These are phyloP conservation scores for Clarias laeviceps DNA, from an alignment of 2,797 vertebrate species.

Conservation along the genomic window DNA sequence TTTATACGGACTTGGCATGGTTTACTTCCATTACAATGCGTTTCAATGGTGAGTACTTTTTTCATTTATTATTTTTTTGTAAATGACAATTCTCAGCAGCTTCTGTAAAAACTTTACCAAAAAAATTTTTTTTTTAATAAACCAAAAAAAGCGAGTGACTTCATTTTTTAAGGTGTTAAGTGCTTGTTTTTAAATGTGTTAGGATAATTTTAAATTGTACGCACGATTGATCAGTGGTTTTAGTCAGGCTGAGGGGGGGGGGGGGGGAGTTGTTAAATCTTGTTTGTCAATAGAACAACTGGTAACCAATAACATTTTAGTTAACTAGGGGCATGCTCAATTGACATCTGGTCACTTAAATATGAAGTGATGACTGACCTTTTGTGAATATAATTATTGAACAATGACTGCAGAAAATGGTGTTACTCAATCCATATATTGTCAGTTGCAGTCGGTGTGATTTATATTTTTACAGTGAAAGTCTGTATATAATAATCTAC, in stretches of 20 bases:
- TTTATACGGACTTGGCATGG: slow-evolving; percentile 99
- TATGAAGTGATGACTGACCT: too few relatives aligned
- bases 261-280: background rate
- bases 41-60: slow-evolving; percentile 94
- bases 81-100: too few relatives aligned
- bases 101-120: background rate
- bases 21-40: slow-evolving; percentile 99
- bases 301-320: background rate
- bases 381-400: background rate
- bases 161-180: too few relatives aligned
- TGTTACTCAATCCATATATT: background rate
- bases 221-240: background rate
- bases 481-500: background rate
- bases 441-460: background rate
- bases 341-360: background rate
- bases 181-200: too few relatives aligned
- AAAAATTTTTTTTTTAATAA: too few relatives aligned
- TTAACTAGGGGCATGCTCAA: background rate
- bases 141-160: too few relatives aligned
- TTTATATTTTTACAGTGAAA: background rate
- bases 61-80: background rate
- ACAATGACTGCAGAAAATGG: background rate
- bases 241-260: background rate
- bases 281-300: background rate
- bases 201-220: background rate